Evolutionary conservation across 2,113 vertebrate genomes (phyloP).

Genomic region (Erythrocercus mccallii): DNA sequence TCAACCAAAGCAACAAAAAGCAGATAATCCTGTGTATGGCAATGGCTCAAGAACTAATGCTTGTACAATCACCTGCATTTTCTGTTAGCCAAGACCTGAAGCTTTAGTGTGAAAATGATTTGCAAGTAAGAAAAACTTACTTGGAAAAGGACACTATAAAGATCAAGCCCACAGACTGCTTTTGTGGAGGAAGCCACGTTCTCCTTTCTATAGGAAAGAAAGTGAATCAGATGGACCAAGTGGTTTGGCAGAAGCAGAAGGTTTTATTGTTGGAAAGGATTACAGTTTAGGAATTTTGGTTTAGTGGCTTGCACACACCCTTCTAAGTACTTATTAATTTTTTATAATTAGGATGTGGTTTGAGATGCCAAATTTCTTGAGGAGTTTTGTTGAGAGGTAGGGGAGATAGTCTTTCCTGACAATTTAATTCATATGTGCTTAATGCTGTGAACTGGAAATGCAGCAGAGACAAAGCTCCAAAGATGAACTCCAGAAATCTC

Average conservation of each 20-base stretch:
- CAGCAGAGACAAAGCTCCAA: not conserved
- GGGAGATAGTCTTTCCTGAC: not conserved
- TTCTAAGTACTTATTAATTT: conserved; percentile 42
- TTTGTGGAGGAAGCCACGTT: not conserved
- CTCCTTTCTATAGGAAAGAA: not conserved
- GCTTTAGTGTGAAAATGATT: not conserved
- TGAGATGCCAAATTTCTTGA: conserved; percentile 13
- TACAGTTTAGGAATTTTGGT: conserved; percentile 39
- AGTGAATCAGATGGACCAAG: conserved; percentile 46
- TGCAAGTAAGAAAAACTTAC: not conserved
- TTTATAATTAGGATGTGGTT: conserved; percentile 61
- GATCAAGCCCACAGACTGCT: not conserved
- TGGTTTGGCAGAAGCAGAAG: conserved; percentile 47
- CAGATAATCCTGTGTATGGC: not conserved
- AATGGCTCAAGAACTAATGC: not conserved
- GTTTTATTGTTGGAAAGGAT: conserved; percentile 53
- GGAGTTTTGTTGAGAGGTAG: not conserved
- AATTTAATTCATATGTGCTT: not conserved
- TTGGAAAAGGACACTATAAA: not conserved
- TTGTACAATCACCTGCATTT: not conserved
- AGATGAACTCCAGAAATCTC: not conserved
- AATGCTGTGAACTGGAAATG: not conserved
- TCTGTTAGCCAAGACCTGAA: not conserved
- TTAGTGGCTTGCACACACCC: conserved; percentile 46
- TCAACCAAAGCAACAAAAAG: not conserved